Conservation (phyloP, 2,797 vertebrate genomes). For the Masticophis lateralis region DNA sequence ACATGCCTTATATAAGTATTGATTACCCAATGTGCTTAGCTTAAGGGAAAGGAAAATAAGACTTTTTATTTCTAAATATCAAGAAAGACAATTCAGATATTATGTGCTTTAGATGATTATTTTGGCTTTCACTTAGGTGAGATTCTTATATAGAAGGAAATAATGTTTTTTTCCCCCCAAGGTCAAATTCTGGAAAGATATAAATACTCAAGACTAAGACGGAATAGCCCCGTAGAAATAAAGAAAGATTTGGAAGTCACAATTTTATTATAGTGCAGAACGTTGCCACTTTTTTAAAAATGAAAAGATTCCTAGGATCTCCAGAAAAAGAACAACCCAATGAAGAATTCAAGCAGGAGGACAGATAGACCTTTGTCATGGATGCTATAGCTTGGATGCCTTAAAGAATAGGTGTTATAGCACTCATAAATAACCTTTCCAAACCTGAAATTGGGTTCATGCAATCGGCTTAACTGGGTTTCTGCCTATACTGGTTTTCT, state of each 20-base stretch:
- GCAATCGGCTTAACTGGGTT: neutral
- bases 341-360: neutral
- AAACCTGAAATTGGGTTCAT: neutral
- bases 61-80: conserved; percentile 27
- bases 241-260: neutral
- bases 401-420: neutral
- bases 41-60: conserved; percentile 13
- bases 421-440: neutral
- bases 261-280: neutral
- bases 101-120: neutral
- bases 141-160: conserved; percentile 11
- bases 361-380: neutral
- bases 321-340: neutral
- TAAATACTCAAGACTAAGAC: neutral
- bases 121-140: conserved; percentile 41
- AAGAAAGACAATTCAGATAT: conserved; percentile 1
- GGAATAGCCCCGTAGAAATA: neutral
- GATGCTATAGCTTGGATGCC: neutral
- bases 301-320: neutral
- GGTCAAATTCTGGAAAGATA: conserved; percentile 10
- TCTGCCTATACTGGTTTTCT: neutral
- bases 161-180: conserved; percentile 14
- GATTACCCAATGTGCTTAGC: conserved; percentile 18
- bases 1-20: conserved; percentile 22
- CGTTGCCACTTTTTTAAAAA: neutral